Evolutionary conservation across 2,113 vertebrate genomes (phyloP).

Genomic region (Empidonax alnorum): DNA sequence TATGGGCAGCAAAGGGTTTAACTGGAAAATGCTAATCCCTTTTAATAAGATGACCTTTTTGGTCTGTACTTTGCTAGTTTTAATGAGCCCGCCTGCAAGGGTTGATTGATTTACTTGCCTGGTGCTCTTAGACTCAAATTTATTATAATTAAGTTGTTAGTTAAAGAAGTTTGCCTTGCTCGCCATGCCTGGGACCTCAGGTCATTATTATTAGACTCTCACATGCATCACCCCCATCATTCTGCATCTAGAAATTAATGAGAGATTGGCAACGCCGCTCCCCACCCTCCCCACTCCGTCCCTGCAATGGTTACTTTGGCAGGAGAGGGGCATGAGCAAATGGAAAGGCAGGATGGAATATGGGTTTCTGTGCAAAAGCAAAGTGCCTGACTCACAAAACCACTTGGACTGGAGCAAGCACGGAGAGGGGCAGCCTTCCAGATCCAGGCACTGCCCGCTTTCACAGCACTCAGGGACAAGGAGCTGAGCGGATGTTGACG

Average conservation of each 20-base stretch:
- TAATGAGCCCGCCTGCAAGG: conserved; percentile 56
- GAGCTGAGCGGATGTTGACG: neutral
- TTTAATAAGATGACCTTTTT: conserved; percentile 63
- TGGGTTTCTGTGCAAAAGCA: conserved; percentile 21
- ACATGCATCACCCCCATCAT: conserved; percentile 44
- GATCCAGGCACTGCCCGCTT: neutral
- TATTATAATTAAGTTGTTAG: conserved; percentile 66
- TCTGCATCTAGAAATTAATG: conserved; percentile 59
- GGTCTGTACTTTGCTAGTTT: conserved; percentile 27
- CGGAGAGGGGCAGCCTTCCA: conserved; percentile 46
- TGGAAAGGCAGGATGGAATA: conserved; percentile 63
- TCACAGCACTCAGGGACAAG: neutral
- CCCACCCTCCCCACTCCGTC: neutral
- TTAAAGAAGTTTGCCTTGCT: conserved; percentile 33
- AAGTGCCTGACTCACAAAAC: conserved; percentile 65
- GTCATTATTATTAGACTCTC: conserved; percentile 41
- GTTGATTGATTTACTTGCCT: conserved; percentile 68
- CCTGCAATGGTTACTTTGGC: conserved; percentile 68
- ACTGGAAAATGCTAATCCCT: conserved; percentile 53
- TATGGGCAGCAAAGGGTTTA: conserved; percentile 26
- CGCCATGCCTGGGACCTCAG: conserved; percentile 35
- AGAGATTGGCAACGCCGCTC: neutral
- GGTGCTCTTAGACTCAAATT: conserved; percentile 31
- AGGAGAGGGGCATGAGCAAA: conserved; percentile 72
- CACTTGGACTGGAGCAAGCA: neutral